These are phyloP conservation scores for Novumbra hubbsi DNA, from an alignment of 2,797 vertebrate genomes.

Conservation along the genomic window DNA sequence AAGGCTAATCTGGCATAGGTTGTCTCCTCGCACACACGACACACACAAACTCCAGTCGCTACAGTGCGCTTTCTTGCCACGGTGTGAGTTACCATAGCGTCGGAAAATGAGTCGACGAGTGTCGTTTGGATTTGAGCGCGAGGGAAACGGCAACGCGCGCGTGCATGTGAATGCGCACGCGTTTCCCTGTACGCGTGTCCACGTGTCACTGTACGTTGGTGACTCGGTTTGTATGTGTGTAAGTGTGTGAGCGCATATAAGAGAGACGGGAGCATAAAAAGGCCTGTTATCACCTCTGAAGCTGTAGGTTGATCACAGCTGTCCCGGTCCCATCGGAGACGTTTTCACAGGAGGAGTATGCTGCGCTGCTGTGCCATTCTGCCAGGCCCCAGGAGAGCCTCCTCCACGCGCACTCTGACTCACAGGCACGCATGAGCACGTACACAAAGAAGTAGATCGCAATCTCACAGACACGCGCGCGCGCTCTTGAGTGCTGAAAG, in stretches of 20 bases:
- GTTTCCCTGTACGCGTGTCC: no score
- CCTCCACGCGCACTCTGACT: conserved; percentile 48
- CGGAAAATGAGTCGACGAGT: conserved; percentile 15
- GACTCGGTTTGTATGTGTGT: conserved; percentile 40
- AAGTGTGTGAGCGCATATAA: conserved; percentile 25
- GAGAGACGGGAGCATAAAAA: conserved; percentile 50
- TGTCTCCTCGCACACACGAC: conserved; percentile 20
- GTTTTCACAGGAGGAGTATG: conserved; percentile 67
- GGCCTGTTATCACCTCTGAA: conserved; percentile 72
- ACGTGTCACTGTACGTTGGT: conserved; percentile 16
- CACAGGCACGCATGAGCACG: conserved; percentile 2
- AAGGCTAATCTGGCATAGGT: conserved; percentile 20
- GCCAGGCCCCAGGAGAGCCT: conserved; percentile 73
- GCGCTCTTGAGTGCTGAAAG: background rate
- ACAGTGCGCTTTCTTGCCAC: background rate
- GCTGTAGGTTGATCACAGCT: conserved; percentile 78
- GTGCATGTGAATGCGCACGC: conserved; percentile 7
- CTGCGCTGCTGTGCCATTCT: conserved; percentile 68
- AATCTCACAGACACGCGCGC: conserved; percentile 50
- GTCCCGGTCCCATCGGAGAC: conserved; percentile 71
- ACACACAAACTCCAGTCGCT: conserved; percentile 13
- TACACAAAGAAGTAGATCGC: conserved; percentile 40
- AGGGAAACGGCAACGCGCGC: conserved; percentile 5
- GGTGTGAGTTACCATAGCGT: conserved; percentile 5
- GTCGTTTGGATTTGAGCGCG: no score